phyloP scores from a whole-genome alignment of 2,888 invertebrate species.

The Idaea dimidiata region DNA sequence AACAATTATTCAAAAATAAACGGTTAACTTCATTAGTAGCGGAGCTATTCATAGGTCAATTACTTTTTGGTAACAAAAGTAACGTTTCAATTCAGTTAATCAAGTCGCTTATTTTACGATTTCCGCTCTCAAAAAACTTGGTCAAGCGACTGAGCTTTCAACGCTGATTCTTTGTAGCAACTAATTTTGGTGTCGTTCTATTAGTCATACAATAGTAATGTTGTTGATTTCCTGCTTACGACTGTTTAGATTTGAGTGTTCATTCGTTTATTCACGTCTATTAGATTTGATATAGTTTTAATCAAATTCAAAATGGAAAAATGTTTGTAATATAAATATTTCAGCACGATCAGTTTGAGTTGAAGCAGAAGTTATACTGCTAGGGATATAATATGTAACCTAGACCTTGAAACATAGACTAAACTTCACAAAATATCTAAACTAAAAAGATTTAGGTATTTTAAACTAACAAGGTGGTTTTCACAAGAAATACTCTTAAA shows the following conservation, averaged over 20 bases:
- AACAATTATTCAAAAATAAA: neutral
- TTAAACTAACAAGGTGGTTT: no score
- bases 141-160: conserved; percentile 25
- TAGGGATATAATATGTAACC: no score
- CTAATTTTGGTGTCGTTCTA: conserved; percentile 13
- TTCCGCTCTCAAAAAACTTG: conserved; percentile 23
- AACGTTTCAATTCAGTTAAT: neutral
- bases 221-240: conserved; percentile 16
- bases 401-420: no score
- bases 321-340: no score
- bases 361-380: no score
- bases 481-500: no score
- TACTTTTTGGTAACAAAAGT: neutral
- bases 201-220: neutral
- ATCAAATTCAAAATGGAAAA: no score
- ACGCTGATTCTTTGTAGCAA: conserved; percentile 16
- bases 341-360: no score
- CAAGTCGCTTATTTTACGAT: conserved; percentile 18
- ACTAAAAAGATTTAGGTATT: no score
- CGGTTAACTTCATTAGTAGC: neutral
- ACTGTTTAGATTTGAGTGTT: neutral
- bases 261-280: neutral
- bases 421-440: no score
- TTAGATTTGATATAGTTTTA: no score
- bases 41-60: neutral